Evolutionary conservation across 2,113 vertebrate genomes (phyloP), one percentile per base, ranked within the genome.

Genomic region (Empidonax traillii): DNA sequence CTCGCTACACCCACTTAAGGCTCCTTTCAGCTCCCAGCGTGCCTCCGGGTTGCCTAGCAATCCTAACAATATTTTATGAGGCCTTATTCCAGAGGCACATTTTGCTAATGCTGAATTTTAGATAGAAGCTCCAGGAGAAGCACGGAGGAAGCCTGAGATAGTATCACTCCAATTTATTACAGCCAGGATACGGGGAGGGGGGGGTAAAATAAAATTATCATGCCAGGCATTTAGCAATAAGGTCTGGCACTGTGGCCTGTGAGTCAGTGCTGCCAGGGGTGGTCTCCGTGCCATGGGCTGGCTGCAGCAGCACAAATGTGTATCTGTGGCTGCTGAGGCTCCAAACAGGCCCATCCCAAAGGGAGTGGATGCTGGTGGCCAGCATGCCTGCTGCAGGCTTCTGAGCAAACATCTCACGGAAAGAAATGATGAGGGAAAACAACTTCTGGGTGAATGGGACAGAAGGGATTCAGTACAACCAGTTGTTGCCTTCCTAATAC

Each of bases 21-120:
- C 75, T 93, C 91, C 87, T 92, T 93, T 95, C 85, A 52, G 37
- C 67, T 90, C 94, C 95, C 87, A 72, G 56, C 46, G 6, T 61
- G 75, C 93, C 73, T 73, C 72, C 2, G 5, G 61, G 96, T 97
- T 96, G 97, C 97, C 91, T 94, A 92, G 95, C 86, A 93, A 96
- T 96, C 79, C 82, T 89, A 91, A 94, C 94, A 88, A 92, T 86
- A 75, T 97, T 89, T 83, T 78, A 87, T 28, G 72, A 95, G 73
- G 39, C 59, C 87, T 94, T 94, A 77, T 89, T 95, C 89, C 94
- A 39, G 39, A 37, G 37, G 73, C 63, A 43, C 67, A 33, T 89
- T 80, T 89, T 77, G 41, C 41, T 94, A 49, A 61, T 73, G 51
- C 87, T 9, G 58, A 83, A 66, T 77, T 95, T 79, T 27, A 87